Conservation (phyloP, 2,888 invertebrate genomes). For the Baccha elongata region DNA sequence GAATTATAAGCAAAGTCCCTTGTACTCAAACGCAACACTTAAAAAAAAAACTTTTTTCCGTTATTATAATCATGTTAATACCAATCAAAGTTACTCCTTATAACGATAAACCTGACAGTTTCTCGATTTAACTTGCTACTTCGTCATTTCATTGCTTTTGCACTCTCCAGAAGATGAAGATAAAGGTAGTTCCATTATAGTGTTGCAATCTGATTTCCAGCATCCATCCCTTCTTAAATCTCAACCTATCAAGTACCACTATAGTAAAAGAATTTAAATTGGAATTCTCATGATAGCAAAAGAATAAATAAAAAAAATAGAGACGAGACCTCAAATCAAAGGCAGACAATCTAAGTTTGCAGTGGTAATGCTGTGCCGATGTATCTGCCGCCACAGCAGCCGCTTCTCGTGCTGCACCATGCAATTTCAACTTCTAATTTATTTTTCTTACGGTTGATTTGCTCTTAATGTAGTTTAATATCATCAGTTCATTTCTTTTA, state of each 20-base stretch:
- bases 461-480: conserved; percentile 70
- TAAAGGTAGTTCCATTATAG: conserved; percentile 49
- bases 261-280: conserved; percentile 53
- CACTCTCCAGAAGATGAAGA: conserved; percentile 23
- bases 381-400: conserved; percentile 1
- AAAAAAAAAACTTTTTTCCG: too few species aligned
- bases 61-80: conserved; percentile 16
- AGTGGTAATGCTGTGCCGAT: conserved; percentile 12
- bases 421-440: conserved; percentile 68
- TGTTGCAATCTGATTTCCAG: conserved; percentile 49
- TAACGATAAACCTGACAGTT: conserved; percentile 41
- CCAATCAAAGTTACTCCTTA: conserved; percentile 45
- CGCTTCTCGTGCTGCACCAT: not conserved
- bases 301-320: not conserved
- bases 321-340: conserved; percentile 42
- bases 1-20: too few species aligned
- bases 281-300: conserved; percentile 39
- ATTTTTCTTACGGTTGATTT: conserved; percentile 71
- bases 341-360: conserved; percentile 63
- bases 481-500: conserved; percentile 71
- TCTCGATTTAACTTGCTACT: conserved; percentile 56
- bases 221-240: conserved; percentile 1
- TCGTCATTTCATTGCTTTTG: conserved; percentile 33
- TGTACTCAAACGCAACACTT: too few species aligned
- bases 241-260: conserved; percentile 14